phyloP scores from a whole-genome alignment of 2,888 invertebrate genomes.

The Xanthia icteritia region DNA sequence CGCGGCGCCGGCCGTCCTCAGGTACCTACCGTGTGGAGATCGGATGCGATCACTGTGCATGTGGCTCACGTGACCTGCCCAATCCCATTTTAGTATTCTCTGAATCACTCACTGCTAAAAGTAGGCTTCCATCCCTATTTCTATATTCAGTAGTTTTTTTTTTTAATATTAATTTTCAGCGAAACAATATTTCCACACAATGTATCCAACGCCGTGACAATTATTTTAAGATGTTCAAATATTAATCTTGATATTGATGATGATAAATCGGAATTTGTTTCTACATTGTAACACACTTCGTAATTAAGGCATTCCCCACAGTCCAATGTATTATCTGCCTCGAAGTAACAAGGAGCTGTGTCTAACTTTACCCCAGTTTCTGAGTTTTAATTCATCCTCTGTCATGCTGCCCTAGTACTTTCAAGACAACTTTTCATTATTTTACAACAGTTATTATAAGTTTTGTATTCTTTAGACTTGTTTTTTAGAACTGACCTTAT shows the following conservation, averaged over 20 bases:
- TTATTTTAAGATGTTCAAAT: conserved; percentile 22
- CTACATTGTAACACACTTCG: conserved; percentile 37
- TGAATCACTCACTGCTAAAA: background rate
- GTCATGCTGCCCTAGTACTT: conserved; percentile 13
- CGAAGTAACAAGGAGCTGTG: conserved; percentile 15
- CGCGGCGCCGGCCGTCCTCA: too few species aligned
- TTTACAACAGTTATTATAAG: conserved; percentile 14
- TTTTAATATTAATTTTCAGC: too few species aligned
- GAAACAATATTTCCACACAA: conserved; percentile 8
- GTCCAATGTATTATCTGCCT: conserved; percentile 42
- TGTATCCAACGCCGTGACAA: background rate
- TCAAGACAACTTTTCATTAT: conserved; percentile 22
- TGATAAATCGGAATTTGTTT: conserved; percentile 44
- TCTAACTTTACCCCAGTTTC: conserved; percentile 36
- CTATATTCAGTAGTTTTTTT: too few species aligned
- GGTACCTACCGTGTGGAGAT: too few species aligned
- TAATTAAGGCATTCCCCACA: conserved; percentile 45
- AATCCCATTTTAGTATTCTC: background rate
- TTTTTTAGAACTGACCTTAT: conserved; percentile 17
- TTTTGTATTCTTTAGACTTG: conserved; percentile 33
- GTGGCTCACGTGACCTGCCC: too few species aligned
- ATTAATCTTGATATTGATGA: conserved; percentile 41
- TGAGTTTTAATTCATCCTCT: conserved; percentile 30
- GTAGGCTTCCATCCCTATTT: too few species aligned
- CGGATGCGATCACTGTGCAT: too few species aligned